Evolutionary conservation across 2,113 vertebrate species (phyloP), one percentile per base, ranked within the genome.

Genomic region (Planiliza haematocheilus): DNA sequence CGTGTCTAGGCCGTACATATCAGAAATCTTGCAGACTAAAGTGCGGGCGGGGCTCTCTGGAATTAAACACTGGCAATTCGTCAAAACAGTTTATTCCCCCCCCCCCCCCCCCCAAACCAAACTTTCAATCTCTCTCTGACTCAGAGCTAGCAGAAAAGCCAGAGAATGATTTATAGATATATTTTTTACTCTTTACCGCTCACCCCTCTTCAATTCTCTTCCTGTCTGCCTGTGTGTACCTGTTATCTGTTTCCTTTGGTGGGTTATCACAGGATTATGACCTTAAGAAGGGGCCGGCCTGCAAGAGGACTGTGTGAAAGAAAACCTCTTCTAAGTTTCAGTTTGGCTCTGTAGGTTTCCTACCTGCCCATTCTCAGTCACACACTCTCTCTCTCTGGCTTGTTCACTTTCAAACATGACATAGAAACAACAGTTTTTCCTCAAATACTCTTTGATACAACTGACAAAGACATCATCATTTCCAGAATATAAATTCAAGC

Each of bases 11-110:
- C 18, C 79, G 18, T 30, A 30, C 24, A 5, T 30, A 30, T 30
- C 24, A 68, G 30, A 62, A 70, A 55, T 38, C 70, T 59, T 61
- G 55, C 24, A 45, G 41, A 43, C 16, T 42, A 61, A 85, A 85
- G 68, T 72, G 71, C 78, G 78, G 86, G 70, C 64, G 7, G 14
- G 17, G 13, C 56, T 63, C 68, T 74, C 56, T 69, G 62, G 62
- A 83, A 68, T 74, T 42, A 81, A 81, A 78, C 63, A 17, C 62
- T 20, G 8, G 73, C 77, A 53, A 85, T 90, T 85, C 56, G 84
- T 89, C 84, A 81, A 66, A 75, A 51, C 61, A n/a, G 61, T 34
- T 63, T 30, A 18, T 34, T 49, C 4, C 21, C 10, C 34, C 24
- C 24, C 17, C 41, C 56, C 4, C 21, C 10, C 34, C 24, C 24